phyloP scores from a whole-genome alignment of 2,113 vertebrate genomes.

The Gobiocypris rarus region DNA sequence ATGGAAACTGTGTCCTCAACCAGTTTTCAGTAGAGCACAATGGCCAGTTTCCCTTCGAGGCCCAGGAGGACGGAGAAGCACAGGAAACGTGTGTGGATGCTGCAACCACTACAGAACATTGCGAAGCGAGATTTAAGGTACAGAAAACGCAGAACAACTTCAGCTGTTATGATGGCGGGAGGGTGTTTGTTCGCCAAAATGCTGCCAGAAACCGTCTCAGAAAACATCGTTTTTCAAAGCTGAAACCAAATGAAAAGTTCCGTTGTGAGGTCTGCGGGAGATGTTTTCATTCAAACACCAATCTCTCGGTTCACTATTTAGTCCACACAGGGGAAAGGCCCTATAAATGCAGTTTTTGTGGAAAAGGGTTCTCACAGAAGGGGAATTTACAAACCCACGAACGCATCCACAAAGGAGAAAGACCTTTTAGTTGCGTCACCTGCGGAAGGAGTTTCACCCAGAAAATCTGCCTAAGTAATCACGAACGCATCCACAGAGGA shows the following conservation, averaged over 20 bases:
- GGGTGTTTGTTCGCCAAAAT: constrained; percentile 59
- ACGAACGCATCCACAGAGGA: constrained; percentile 70
- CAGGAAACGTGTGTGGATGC: constrained; percentile 16
- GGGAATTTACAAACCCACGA: constrained; percentile 67
- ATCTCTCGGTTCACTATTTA: constrained; percentile 47
- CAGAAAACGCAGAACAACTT: constrained; percentile 37
- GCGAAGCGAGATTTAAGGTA: constrained; percentile 63
- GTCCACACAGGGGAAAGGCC: constrained; percentile 58
- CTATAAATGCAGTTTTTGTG: constrained; percentile 58
- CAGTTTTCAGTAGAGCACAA: constrained; percentile 52
- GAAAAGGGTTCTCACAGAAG: constrained; percentile 66
- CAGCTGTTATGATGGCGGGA: neutral
- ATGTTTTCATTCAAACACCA: constrained; percentile 57
- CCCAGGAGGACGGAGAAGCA: constrained; percentile 4
- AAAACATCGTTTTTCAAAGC: constrained; percentile 56
- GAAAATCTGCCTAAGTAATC: constrained; percentile 71
- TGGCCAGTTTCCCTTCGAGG: neutral
- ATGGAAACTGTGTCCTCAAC: constrained; percentile 65
- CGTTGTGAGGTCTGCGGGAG: constrained; percentile 66
- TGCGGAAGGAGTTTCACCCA: constrained; percentile 71
- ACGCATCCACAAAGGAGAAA: constrained; percentile 71
- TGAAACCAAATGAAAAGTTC: constrained; percentile 25
- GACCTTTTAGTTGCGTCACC: constrained; percentile 63
- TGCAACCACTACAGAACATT: constrained; percentile 22
- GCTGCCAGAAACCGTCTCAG: constrained; percentile 47